Percentiles rank a stretch among this genome's conserved stretches.
Evolutionary conservation across 2,888 invertebrate genomes (phyloP).

Genomic region (Branchinecta sandiegonensis): DNA sequence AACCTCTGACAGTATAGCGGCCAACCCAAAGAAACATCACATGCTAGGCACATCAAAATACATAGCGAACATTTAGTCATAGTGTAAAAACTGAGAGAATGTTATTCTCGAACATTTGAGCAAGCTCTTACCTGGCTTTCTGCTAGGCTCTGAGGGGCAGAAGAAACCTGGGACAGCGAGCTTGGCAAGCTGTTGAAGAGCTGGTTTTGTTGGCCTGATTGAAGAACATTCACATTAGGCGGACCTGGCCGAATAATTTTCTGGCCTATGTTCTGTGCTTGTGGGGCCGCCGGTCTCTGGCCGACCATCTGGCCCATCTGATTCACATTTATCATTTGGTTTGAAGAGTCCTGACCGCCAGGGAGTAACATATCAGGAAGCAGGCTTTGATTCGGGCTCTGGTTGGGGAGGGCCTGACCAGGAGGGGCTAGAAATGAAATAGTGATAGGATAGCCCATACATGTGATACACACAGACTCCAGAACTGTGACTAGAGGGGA

Average conservation of each 20-base stretch:
- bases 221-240: slow-evolving; percentile 6
- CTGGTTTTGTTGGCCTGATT: neutral
- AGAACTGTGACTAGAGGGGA: no score
- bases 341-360: neutral
- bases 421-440: slow-evolving; percentile 1
- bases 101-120: no score
- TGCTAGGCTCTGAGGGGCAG: neutral
- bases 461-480: no score
- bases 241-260: neutral
- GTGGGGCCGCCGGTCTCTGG: neutral
- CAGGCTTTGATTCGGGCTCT: slow-evolving; percentile 6
- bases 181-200: neutral
- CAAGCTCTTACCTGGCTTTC: neutral
- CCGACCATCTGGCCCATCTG: slow-evolving; percentile 2
- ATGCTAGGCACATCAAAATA: no score
- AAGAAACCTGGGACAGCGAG: neutral
- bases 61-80: no score
- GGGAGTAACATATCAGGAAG: neutral
- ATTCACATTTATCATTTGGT: neutral
- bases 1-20: no score
- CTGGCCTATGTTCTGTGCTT: neutral
- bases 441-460: no score
- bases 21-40: no score
- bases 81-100: no score
- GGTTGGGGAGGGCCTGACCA: neutral